phyloP scores from a whole-genome alignment of 2,888 invertebrate genomes.

The Tyria jacobaeae region DNA sequence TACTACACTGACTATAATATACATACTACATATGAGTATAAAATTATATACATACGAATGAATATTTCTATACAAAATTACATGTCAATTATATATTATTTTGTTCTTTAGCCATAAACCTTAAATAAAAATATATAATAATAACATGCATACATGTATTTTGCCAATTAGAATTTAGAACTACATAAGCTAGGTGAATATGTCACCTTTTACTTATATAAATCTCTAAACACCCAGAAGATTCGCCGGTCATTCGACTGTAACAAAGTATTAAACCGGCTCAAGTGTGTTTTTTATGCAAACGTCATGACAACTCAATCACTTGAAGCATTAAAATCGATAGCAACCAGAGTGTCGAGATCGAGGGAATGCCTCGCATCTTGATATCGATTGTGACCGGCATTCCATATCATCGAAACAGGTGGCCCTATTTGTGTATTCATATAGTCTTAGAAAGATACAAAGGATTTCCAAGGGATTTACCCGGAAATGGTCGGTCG shows the following conservation, averaged over 20 bases:
- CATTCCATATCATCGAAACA: slow-evolving; percentile 56
- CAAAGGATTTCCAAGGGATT: slow-evolving; percentile 53
- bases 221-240: slow-evolving; percentile 1
- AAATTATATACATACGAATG: too few relatives aligned
- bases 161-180: too few relatives aligned
- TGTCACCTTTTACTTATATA: background rate
- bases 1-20: too few relatives aligned
- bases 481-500: slow-evolving; percentile 21
- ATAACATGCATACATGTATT: too few relatives aligned
- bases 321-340: slow-evolving; percentile 65
- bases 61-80: too few relatives aligned
- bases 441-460: slow-evolving; percentile 56
- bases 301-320: slow-evolving; percentile 59
- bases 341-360: slow-evolving; percentile 47
- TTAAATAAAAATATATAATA: too few relatives aligned
- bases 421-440: slow-evolving; percentile 71
- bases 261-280: slow-evolving; percentile 32
- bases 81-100: too few relatives aligned
- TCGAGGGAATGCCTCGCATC: slow-evolving; percentile 34
- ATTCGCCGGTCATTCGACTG: slow-evolving; percentile 21
- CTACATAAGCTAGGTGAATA: background rate
- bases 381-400: slow-evolving; percentile 60
- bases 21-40: too few relatives aligned
- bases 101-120: too few relatives aligned
- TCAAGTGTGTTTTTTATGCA: slow-evolving; percentile 45